phyloP scores from a whole-genome alignment of 1,140 invertebrate species.

The Macrobrachium rosenbergii region DNA sequence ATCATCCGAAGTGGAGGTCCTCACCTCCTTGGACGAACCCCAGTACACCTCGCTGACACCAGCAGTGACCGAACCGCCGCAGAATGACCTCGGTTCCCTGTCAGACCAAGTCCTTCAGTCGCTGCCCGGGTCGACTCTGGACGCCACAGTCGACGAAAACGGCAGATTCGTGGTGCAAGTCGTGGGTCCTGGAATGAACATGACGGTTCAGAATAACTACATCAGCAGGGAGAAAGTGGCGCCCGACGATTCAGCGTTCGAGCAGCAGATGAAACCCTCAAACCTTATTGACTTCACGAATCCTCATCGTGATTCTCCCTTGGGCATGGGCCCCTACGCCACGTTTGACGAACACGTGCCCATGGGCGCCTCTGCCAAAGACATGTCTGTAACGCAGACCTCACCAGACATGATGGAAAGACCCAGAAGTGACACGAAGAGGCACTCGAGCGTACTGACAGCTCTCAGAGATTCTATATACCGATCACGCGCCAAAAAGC shows the following conservation, averaged over 20 bases:
- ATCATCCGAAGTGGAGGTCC: conserved; percentile 44
- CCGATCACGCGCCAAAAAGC: conserved; percentile 47
- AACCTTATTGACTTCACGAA: neutral
- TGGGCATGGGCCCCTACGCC: neutral
- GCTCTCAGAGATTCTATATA: conserved; percentile 58
- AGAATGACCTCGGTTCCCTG: neutral
- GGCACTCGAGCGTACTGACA: conserved; percentile 29
- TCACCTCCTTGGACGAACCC: conserved; percentile 23
- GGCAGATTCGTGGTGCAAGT: conserved; percentile 61
- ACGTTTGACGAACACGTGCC: neutral
- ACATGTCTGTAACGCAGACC: neutral
- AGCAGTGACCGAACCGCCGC: conserved; percentile 10
- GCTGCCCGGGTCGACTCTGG: conserved; percentile 31
- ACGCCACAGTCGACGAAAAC: conserved; percentile 56
- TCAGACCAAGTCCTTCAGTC: conserved; percentile 7
- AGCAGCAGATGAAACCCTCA: neutral
- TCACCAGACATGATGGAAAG: neutral
- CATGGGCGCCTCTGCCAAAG: neutral
- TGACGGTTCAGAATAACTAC: conserved; percentile 52
- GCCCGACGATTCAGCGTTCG: too few species aligned
- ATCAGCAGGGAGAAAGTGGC: neutral
- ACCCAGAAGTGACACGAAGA: neutral
- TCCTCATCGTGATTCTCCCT: neutral
- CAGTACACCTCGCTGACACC: conserved; percentile 61
- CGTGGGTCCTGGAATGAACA: conserved; percentile 53